A percentile compares a stretch with the other conserved stretches of the same genome.
phyloP scores from a whole-genome alignment of 23 tunicate species.

The Ciona savignyi region DNA sequence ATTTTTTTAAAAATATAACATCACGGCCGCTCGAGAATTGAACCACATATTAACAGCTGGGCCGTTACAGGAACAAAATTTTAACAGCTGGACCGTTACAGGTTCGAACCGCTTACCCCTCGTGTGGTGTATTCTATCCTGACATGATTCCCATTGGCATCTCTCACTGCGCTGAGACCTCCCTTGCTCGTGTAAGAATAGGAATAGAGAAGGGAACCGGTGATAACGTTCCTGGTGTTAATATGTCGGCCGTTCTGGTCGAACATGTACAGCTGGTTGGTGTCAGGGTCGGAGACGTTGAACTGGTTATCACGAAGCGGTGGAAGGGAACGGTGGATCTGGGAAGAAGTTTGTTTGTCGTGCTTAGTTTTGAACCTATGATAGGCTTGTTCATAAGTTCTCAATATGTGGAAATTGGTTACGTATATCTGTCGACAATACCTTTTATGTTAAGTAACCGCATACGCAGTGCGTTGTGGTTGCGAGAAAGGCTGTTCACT shows the following conservation, averaged over 20 bases:
- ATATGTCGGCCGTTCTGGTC: slow-evolving; percentile 60
- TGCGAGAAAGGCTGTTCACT: too few species aligned
- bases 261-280: slow-evolving; percentile 78
- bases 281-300: slow-evolving; percentile 77
- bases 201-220: slow-evolving; percentile 57
- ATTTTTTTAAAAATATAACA: slow-evolving; percentile 11
- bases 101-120: slow-evolving; percentile 24
- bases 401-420: too few species aligned
- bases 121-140: slow-evolving; percentile 14
- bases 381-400: too few species aligned
- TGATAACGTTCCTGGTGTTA: slow-evolving; percentile 77
- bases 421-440: too few species aligned
- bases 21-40: too few species aligned
- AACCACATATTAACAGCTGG: too few species aligned
- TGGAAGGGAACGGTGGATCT: slow-evolving; percentile 57
- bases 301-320: slow-evolving; percentile 17
- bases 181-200: slow-evolving; percentile 45
- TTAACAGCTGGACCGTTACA: too few species aligned
- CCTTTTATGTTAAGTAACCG: too few species aligned
- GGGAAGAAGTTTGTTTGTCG: too few species aligned
- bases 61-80: too few species aligned
- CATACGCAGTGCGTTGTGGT: too few species aligned
- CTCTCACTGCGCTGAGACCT: slow-evolving; percentile 22
- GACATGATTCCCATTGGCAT: slow-evolving; percentile 52
- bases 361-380: too few species aligned